phyloP scores from a whole-genome alignment of 2,888 invertebrate genomes.

The Eutolmus rufibarbis region DNA sequence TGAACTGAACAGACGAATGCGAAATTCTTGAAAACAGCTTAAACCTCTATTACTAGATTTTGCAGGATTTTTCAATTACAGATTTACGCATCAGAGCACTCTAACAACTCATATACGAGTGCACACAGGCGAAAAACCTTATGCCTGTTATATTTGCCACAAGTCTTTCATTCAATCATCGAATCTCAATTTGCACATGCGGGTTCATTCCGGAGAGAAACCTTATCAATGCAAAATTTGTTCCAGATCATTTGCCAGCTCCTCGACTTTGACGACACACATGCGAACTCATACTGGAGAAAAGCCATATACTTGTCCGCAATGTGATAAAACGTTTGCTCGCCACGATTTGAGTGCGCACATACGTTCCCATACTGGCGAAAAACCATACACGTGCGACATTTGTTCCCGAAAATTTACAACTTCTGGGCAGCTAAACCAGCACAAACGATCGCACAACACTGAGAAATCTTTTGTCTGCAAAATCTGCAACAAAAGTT shows the following conservation, averaged over 20 bases:
- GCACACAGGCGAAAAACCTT: constrained; percentile 71
- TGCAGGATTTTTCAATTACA: constrained; percentile 50
- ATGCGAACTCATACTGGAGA: constrained; percentile 61
- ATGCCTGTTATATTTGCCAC: constrained; percentile 66
- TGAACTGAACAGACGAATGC: too few relatives aligned
- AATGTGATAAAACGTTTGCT: constrained; percentile 57
- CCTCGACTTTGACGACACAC: constrained; percentile 60
- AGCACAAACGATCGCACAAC: constrained; percentile 61
- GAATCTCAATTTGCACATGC: constrained; percentile 54
- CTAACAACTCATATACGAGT: constrained; percentile 69
- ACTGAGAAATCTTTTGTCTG: constrained; percentile 61
- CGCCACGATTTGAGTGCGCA: constrained; percentile 55
- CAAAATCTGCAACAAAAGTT: constrained; percentile 57
- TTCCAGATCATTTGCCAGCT: constrained; percentile 58
- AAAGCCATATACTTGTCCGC: constrained; percentile 58
- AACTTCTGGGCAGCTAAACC: constrained; percentile 60
- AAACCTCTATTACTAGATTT: not conserved
- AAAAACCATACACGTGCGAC: constrained; percentile 54
- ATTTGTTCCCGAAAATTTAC: constrained; percentile 58
- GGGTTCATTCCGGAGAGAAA: constrained; percentile 58
- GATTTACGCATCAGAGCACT: constrained; percentile 70
- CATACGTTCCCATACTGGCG: constrained; percentile 60
- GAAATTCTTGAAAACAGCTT: too few relatives aligned
- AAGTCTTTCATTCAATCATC: constrained; percentile 68
- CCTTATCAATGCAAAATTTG: constrained; percentile 57